phyloP scores from a whole-genome alignment of 2,888 invertebrate species.

The Cephus nigrinus region DNA sequence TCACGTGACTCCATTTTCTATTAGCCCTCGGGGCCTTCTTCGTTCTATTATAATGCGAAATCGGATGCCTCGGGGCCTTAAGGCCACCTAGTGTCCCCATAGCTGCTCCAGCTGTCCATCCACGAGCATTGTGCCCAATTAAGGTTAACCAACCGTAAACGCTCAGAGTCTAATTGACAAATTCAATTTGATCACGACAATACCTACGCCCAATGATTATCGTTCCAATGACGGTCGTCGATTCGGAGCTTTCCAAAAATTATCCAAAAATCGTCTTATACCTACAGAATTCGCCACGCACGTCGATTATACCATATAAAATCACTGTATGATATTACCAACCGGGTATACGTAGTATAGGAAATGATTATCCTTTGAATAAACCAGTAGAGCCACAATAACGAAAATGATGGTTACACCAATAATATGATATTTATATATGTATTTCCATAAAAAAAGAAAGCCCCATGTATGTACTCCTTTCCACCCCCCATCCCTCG shows the following conservation, averaged over 20 bases:
- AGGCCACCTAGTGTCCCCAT: slow-evolving; percentile 7
- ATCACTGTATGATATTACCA: slow-evolving; percentile 11
- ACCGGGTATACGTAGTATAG: background rate
- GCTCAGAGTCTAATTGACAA: slow-evolving; percentile 63
- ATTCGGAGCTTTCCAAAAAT: slow-evolving; percentile 47
- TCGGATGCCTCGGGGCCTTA: slow-evolving; percentile 49
- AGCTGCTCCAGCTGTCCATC: slow-evolving; percentile 36
- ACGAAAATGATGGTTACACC: background rate
- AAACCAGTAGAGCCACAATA: slow-evolving; percentile 13
- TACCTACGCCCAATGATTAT: slow-evolving; percentile 27
- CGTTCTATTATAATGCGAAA: slow-evolving; percentile 56
- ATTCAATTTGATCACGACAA: slow-evolving; percentile 60
- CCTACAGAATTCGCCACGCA: slow-evolving; percentile 41
- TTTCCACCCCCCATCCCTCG: slow-evolving; percentile 24
- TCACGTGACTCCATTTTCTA: slow-evolving; percentile 53
- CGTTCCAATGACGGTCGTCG: background rate
- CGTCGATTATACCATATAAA: slow-evolving; percentile 34
- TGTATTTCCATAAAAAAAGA: slow-evolving; percentile 44
- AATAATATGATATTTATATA: background rate
- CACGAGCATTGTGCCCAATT: slow-evolving; percentile 41
- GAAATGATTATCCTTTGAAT: slow-evolving; percentile 21
- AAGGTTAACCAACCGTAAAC: slow-evolving; percentile 64
- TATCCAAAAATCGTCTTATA: slow-evolving; percentile 42
- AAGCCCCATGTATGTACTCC: slow-evolving; percentile 17
- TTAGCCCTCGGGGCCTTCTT: slow-evolving; percentile 34